Conservation (phyloP, 2,888 invertebrate genomes). For the Drosophila bunnanda region DNA sequence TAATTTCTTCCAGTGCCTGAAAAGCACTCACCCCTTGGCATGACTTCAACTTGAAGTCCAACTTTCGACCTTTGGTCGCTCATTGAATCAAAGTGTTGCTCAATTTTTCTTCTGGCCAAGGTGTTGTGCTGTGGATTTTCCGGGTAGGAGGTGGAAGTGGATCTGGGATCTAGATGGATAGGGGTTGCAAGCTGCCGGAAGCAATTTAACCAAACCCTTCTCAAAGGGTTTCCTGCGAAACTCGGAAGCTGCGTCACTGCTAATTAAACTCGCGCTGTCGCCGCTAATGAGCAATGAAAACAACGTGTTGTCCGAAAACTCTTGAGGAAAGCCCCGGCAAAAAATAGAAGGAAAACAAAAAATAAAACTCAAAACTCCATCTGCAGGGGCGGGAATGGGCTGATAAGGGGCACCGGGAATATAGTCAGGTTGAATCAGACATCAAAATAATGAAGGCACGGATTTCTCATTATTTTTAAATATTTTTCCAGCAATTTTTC, state of each 20-base stretch:
- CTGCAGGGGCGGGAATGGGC: constrained; percentile 56
- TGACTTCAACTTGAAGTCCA: constrained; percentile 7
- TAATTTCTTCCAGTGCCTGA: not conserved
- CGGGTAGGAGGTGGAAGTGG: constrained; percentile 44
- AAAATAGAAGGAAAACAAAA: not conserved
- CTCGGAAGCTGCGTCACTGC: constrained; percentile 71
- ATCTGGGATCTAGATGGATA: constrained; percentile 50
- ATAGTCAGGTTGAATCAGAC: constrained; percentile 82
- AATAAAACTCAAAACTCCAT: constrained; percentile 12
- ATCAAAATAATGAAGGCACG: constrained; percentile 81
- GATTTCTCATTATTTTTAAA: constrained; percentile 72
- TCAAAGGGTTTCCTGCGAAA: constrained; percentile 41
- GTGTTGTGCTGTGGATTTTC: constrained; percentile 52
- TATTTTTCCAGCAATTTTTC: constrained; percentile 66
- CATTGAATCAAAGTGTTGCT: constrained; percentile 76
- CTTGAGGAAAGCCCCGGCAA: constrained; percentile 19
- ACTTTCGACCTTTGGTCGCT: constrained; percentile 45
- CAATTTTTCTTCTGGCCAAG: constrained; percentile 64
- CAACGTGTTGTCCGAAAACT: constrained; percentile 79
- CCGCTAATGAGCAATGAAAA: constrained; percentile 84
- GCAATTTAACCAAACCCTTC: constrained; percentile 70
- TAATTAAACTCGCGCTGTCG: constrained; percentile 81
- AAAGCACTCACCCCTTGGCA: not conserved
- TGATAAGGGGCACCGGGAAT: constrained; percentile 66
- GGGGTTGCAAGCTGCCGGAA: constrained; percentile 58